These are phyloP conservation scores for Ageneiosus marmoratus DNA, from an alignment of 2,113 vertebrate genomes.

Conservation along the genomic window DNA sequence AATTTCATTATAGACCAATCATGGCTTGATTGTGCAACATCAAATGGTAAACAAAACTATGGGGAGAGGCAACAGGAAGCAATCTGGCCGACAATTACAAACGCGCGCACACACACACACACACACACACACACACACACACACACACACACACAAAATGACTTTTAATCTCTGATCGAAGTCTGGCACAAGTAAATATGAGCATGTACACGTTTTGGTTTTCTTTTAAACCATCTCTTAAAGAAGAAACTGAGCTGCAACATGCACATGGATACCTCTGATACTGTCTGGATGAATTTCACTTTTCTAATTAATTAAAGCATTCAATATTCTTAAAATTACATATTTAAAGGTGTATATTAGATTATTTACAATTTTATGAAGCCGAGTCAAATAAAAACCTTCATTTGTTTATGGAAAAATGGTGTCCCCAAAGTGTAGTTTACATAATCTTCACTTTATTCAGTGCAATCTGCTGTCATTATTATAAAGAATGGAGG, in stretches of 20 bases:
- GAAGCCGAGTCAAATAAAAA: not conserved
- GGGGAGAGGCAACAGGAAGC: slow-evolving; percentile 18
- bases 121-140: not conserved
- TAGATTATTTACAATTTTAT: too few relatives aligned
- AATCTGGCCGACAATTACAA: slow-evolving; percentile 23
- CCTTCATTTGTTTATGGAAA: not conserved
- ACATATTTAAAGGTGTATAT: not conserved
- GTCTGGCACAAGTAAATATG: not conserved
- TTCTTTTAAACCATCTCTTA: not conserved
- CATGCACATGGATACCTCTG: not conserved
- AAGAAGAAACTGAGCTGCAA: not conserved
- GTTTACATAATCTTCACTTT: too few relatives aligned
- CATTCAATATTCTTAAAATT: not conserved
- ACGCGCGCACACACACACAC: slow-evolving; percentile 8
- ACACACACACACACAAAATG: slow-evolving; percentile 16
- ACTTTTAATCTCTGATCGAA: slow-evolving; percentile 5
- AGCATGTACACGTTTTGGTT: not conserved
- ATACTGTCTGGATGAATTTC: not conserved
- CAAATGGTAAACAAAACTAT: slow-evolving; percentile 15
- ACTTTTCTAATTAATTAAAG: not conserved
- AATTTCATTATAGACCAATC: slow-evolving; percentile 39
- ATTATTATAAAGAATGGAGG: not conserved
- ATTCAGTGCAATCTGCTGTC: too few relatives aligned
- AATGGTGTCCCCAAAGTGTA: too few relatives aligned
- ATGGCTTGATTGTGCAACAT: slow-evolving; percentile 31